phyloP scores from a whole-genome alignment of 1,140 invertebrate species.

The Riptortus pedestris region DNA sequence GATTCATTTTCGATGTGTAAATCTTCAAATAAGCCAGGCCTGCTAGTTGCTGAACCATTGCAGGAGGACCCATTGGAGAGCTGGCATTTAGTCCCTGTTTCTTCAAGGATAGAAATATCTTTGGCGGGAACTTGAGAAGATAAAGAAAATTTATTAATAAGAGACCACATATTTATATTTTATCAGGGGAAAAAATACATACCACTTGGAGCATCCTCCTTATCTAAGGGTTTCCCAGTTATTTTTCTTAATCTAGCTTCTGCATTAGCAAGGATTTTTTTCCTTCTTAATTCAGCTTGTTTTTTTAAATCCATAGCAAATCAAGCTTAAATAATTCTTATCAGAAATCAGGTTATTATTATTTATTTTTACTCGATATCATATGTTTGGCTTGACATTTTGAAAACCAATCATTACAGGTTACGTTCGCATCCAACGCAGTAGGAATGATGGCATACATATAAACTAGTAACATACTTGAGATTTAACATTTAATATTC shows the following conservation, averaged over 20 bases:
- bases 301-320: conserved; percentile 1
- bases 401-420: no score
- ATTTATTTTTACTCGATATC: no score
- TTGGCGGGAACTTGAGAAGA: not conserved
- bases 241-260: conserved; percentile 5
- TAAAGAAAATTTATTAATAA: not conserved
- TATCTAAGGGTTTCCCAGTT: not conserved
- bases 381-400: no score
- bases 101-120: not conserved
- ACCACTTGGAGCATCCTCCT: not conserved
- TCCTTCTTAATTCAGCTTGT: not conserved
- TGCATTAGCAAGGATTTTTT: conserved; percentile 7
- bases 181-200: not conserved
- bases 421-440: no score
- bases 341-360: no score
- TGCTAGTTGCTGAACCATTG: not conserved
- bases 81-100: not conserved
- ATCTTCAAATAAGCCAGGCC: not conserved
- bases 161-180: not conserved
- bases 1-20: not conserved
- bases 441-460: no score
- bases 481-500: no score
- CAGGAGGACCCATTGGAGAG: not conserved
- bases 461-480: no score
- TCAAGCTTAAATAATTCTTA: no score